Base-by-base conservation (phyloP, 53 echinoderm and acorn worm genomes). In the Holothuria scabra region DNA sequence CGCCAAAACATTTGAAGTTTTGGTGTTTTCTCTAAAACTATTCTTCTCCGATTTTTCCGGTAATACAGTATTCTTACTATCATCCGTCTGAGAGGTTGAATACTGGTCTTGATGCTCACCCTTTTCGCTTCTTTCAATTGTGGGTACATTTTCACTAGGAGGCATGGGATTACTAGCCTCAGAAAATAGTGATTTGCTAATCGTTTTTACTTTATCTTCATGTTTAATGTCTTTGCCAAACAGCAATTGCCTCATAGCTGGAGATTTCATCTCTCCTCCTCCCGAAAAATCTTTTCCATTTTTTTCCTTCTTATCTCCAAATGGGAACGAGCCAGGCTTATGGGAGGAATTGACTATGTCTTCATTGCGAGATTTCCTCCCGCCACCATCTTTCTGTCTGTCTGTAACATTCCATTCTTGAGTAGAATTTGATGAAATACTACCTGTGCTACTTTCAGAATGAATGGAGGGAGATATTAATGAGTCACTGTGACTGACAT, bases 391-490 rank as follows among this genome's bases (percentile, higher is more conserved):
- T 5, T 93, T 90, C 52, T 59, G 89, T 76, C 95, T 92, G 19
- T 99, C 99, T 8, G 74, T 85, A 12, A 94, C 90, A 13, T 85
- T 87, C 99, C 99, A 99, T 81, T 99, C 99, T n/a, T 89, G 90
- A 16, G 99, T 99, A 24, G 99, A 99, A 76, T 92, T 95, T 14
- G 92, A 88, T 25, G 96, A 96, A 48, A 87, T 86, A 74, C 93
- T 93, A 28, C 90, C 90, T 19, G 88, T 89, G 49, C 96, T 96
- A 55, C 94, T 93, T 79, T 99, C 99, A 9, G 99, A 99, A 20
- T 92, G 90, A 24, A 93, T 86, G 6, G 99, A 99, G 1, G 99
- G 99, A 1, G 99, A 92, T 32, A 95, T 80, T 59, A 95, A 90
- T 1, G 89, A 78, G 64, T 94, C 92, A 2, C 85, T 68, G 28